Percentiles rank a stretch among this genome's conserved stretches.
These are phyloP conservation scores for Drosophila persimilis DNA, from an alignment of 1,140 invertebrate species.

Conservation along the genomic window DNA sequence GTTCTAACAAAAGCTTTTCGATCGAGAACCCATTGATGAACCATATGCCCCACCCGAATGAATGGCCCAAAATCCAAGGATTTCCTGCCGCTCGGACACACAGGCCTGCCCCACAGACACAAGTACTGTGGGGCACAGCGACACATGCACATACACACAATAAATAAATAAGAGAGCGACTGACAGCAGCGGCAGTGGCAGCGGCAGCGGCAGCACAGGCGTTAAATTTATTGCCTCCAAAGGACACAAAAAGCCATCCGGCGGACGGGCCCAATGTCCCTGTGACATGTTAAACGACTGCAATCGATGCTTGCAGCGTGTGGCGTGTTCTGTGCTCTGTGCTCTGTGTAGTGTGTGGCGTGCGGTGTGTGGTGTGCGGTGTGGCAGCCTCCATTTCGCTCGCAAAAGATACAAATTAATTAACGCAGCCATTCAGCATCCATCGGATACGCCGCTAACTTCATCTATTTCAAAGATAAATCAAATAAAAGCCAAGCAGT, in stretches of 20 bases:
- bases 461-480: slow-evolving; percentile 75
- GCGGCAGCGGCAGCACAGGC: slow-evolving; percentile 54
- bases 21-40: slow-evolving; percentile 29
- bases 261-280: slow-evolving; percentile 54
- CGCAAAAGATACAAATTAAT: slow-evolving; percentile 76
- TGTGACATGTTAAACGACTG: slow-evolving; percentile 78
- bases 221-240: slow-evolving; percentile 74
- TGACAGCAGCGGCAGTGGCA: slow-evolving; percentile 49
- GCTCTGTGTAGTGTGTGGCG: too few relatives aligned
- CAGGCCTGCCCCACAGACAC: neutral
- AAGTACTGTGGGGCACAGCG: slow-evolving; percentile 21
- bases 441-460: slow-evolving; percentile 72
- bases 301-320: slow-evolving; percentile 36
- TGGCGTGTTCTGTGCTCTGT: neutral
- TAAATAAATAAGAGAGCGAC: slow-evolving; percentile 74
- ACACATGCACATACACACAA: slow-evolving; percentile 33
- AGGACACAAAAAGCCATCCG: slow-evolving; percentile 68
- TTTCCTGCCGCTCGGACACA: slow-evolving; percentile 46
- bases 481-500: slow-evolving; percentile 63
- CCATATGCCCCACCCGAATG: slow-evolving; percentile 40
- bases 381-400: slow-evolving; percentile 23
- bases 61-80: slow-evolving; percentile 44
- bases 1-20: slow-evolving; percentile 42
- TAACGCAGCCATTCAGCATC: slow-evolving; percentile 56
- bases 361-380: neutral